Percentiles rank a stretch among this genome's conserved stretches.
Evolutionary conservation across 2,888 invertebrate species (phyloP).

Genomic region (Cordilura impudica): DNA sequence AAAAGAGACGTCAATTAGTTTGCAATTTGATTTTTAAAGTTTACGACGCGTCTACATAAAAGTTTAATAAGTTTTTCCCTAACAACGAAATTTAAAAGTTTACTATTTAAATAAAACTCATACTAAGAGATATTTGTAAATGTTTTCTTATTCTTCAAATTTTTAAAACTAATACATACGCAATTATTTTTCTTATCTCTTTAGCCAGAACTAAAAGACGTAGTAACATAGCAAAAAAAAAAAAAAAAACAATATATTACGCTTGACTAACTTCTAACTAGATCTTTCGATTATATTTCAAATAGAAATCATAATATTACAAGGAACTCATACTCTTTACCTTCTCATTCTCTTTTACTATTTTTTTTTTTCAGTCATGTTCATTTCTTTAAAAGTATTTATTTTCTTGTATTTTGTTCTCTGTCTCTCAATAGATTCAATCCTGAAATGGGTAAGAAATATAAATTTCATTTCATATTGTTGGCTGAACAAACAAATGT

Average conservation of each 20-base stretch:
- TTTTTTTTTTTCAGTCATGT: background rate
- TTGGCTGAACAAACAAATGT: constrained; percentile 63
- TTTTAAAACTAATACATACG: background rate
- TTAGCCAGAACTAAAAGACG: background rate
- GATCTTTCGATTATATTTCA: constrained; percentile 58
- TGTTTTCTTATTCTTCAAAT: too few relatives aligned
- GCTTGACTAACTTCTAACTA: constrained; percentile 49
- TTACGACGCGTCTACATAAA: constrained; percentile 18
- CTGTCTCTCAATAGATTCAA: constrained; percentile 23
- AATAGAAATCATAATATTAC: constrained; percentile 43
- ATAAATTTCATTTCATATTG: constrained; percentile 56
- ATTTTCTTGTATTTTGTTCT: constrained; percentile 8
- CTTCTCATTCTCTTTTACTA: background rate
- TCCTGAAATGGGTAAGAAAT: constrained; percentile 10
- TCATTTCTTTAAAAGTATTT: background rate
- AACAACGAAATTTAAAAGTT: background rate
- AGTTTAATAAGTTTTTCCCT: constrained; percentile 24
- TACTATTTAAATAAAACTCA: background rate
- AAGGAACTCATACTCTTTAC: constrained; percentile 33
- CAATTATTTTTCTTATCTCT: background rate
- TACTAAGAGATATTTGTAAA: background rate
- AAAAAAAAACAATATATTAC: constrained; percentile 50
- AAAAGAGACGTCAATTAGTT: constrained; percentile 38
- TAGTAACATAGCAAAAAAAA: background rate
- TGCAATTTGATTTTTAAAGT: background rate